Conservation (phyloP, 2,113 vertebrate genomes). For the Sylvilagus bachmani region DNA sequence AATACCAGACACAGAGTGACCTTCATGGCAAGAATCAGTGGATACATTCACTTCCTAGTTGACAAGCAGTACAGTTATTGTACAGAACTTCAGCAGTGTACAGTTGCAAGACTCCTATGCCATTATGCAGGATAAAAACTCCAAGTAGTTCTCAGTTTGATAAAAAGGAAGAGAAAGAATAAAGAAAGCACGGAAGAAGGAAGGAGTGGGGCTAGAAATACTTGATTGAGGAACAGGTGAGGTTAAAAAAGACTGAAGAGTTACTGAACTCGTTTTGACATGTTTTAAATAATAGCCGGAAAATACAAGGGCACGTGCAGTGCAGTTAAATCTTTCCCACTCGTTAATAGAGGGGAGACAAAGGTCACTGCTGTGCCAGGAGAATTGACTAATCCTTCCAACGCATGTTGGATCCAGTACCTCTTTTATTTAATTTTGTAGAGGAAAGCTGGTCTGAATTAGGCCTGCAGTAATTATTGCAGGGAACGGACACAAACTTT, state of each 20-base stretch:
- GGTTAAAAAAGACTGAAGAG: conserved; percentile 72
- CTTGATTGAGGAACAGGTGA: conserved; percentile 63
- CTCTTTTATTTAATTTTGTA: conserved; percentile 77
- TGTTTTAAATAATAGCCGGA: conserved; percentile 72
- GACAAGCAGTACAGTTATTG: conserved; percentile 56
- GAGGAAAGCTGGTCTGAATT: conserved; percentile 77
- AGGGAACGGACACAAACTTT: conserved; percentile 76
- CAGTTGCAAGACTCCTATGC: conserved; percentile 49
- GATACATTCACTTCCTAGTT: conserved; percentile 69
- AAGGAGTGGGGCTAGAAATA: conserved; percentile 56
- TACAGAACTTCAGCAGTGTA: conserved; percentile 44
- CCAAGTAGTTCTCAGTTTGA: conserved; percentile 32
- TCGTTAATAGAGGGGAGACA: conserved; percentile 71
- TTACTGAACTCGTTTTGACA: conserved; percentile 74
- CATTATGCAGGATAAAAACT: conserved; percentile 45
- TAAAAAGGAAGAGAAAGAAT: not conserved
- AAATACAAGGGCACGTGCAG: conserved; percentile 57
- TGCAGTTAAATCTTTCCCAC: conserved; percentile 60
- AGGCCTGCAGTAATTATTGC: conserved; percentile 71
- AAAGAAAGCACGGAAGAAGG: not conserved
- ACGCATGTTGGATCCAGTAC: conserved; percentile 31
- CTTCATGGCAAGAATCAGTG: conserved; percentile 44
- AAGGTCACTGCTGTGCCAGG: conserved; percentile 76
- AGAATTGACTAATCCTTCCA: conserved; percentile 60
- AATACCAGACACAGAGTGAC: conserved; percentile 71